These are phyloP conservation scores for Sorex fumeus DNA, from an alignment of 2,113 vertebrate genomes.

Conservation along the genomic window DNA sequence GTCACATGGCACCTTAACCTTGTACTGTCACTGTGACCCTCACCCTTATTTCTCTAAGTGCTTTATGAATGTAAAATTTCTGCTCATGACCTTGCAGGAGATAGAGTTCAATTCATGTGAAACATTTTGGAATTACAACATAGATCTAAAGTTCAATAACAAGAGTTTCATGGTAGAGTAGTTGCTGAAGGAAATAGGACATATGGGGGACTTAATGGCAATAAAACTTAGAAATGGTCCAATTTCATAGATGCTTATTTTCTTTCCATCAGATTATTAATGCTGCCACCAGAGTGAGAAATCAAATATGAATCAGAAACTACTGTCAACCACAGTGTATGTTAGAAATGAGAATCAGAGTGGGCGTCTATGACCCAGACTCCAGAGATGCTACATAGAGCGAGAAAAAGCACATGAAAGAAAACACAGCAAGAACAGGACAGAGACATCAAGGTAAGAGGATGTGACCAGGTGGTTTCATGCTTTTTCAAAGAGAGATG, in stretches of 20 bases:
- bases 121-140: background rate
- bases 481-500: conserved; percentile 1
- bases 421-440: background rate
- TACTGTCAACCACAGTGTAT: background rate
- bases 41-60: background rate
- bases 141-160: background rate
- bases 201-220: background rate
- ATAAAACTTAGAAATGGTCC: background rate
- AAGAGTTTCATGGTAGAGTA: background rate
- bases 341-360: conserved; percentile 24
- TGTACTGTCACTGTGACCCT: background rate
- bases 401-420: background rate
- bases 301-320: background rate
- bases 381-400: background rate
- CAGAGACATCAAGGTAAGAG: background rate
- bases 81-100: background rate
- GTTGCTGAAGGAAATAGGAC: background rate
- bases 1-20: too few relatives aligned
- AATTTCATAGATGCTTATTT: background rate
- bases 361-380: background rate
- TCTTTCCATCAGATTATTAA: background rate
- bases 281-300: background rate
- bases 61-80: conserved; percentile 33
- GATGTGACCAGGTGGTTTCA: background rate
- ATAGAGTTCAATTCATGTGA: background rate